These are phyloP conservation scores for Psephotus haematonotus DNA, from an alignment of 2,113 vertebrate genomes.

Conservation along the genomic window DNA sequence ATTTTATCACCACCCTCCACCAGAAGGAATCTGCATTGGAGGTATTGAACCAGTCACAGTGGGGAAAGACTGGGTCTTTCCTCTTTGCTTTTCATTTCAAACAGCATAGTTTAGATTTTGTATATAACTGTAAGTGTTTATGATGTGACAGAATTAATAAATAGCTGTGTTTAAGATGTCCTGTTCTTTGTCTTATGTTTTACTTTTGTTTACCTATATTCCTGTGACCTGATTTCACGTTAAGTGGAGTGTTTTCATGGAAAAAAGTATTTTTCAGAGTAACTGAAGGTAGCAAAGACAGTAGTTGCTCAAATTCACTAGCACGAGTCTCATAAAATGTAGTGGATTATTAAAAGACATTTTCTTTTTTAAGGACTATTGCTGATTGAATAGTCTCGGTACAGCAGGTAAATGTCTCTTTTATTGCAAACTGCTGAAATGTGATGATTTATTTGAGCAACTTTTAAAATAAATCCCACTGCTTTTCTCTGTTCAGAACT, in stretches of 20 bases:
- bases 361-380: background rate
- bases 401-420: background rate
- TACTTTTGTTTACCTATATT: background rate
- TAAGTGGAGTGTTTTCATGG: background rate
- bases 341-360: background rate
- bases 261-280: background rate
- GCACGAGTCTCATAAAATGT: background rate
- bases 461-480: background rate
- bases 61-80: background rate
- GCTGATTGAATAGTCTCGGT: background rate
- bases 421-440: background rate
- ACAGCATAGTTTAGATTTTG: background rate
- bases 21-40: constrained; percentile 87
- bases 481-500: background rate
- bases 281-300: background rate
- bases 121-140: background rate
- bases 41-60: constrained; percentile 67
- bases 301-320: background rate
- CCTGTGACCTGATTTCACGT: background rate
- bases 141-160: background rate
- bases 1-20: constrained; percentile 87
- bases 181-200: background rate
- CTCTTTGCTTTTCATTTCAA: background rate
- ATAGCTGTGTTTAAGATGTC: background rate
- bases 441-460: background rate